These are phyloP conservation scores for Camelus dromedarius DNA, from an alignment of 2,113 vertebrate genomes.

Conservation along the genomic window DNA sequence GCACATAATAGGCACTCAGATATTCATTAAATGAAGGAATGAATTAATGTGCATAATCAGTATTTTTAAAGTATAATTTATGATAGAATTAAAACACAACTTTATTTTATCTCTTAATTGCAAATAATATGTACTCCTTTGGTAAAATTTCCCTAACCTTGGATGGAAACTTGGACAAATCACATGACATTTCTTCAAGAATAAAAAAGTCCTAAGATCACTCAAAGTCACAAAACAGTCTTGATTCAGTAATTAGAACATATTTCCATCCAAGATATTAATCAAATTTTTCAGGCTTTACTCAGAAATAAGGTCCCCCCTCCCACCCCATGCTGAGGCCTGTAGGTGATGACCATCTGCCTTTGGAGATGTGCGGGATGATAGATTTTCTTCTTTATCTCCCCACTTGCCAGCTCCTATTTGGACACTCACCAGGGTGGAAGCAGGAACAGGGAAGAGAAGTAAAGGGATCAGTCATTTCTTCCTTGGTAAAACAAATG, in stretches of 20 bases:
- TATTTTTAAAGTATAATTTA: constrained; percentile 47
- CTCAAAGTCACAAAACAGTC: constrained; percentile 48
- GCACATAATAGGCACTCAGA: background rate
- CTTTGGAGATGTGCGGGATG: background rate
- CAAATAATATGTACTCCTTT: background rate
- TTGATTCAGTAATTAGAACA: constrained; percentile 31
- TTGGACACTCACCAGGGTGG: background rate
- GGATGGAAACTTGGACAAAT: constrained; percentile 18
- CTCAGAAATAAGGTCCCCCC: background rate
- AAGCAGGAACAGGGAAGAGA: constrained; percentile 25
- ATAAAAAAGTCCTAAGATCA: background rate
- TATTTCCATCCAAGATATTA: constrained; percentile 13
- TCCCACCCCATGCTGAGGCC: background rate
- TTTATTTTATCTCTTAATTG: background rate
- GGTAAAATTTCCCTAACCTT: background rate
- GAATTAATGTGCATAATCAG: background rate
- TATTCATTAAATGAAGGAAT: constrained; percentile 51
- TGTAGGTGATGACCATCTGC: background rate
- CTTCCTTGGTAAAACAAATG: constrained; percentile 32
- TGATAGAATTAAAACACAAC: constrained; percentile 22
- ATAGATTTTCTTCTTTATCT: constrained; percentile 12
- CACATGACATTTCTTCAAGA: constrained; percentile 21
- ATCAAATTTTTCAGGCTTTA: constrained; percentile 53
- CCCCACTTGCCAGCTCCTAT: background rate
- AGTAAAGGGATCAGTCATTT: background rate